Percentiles rank a stretch among this genome's conserved stretches.
phyloP scores from a whole-genome alignment of 2,113 vertebrate species.

The Aegotheles bennettii region DNA sequence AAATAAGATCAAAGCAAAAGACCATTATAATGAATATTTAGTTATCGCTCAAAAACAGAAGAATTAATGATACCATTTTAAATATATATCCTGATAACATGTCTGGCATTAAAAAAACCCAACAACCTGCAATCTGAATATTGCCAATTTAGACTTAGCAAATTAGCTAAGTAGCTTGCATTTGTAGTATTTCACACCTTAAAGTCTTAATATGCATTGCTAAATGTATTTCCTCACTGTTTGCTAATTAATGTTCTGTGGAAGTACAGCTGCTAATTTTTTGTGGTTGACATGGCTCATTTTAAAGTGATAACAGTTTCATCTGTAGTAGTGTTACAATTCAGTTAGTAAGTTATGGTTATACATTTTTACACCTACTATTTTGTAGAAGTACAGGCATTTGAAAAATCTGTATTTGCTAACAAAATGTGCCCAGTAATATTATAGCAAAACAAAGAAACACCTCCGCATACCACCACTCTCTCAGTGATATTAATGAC shows the following conservation, averaged over 20 bases:
- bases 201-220: constrained; percentile 63
- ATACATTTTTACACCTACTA: not conserved
- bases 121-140: constrained; percentile 7
- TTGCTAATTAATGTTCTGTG: constrained; percentile 66
- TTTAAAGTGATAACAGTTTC: constrained; percentile 61
- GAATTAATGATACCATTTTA: constrained; percentile 26
- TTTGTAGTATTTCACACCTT: constrained; percentile 66
- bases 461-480: fast-evolving
- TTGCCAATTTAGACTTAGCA: constrained; percentile 59
- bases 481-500: not conserved
- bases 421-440: not conserved
- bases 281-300: constrained; percentile 52
- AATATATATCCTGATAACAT: constrained; percentile 21
- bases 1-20: constrained; percentile 21
- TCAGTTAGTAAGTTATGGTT: constrained; percentile 30
- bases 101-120: not conserved
- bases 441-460: not conserved
- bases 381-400: not conserved
- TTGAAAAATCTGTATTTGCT: constrained; percentile 6
- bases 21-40: constrained; percentile 7
- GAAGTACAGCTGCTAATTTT: constrained; percentile 64
- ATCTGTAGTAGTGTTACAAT: constrained; percentile 51
- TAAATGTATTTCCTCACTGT: constrained; percentile 67
- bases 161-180: constrained; percentile 60
- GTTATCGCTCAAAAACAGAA: not conserved